Evolutionary conservation across 64 coral and sea anemone species (phyloP).

Genomic region (Trachythela sp.): DNA sequence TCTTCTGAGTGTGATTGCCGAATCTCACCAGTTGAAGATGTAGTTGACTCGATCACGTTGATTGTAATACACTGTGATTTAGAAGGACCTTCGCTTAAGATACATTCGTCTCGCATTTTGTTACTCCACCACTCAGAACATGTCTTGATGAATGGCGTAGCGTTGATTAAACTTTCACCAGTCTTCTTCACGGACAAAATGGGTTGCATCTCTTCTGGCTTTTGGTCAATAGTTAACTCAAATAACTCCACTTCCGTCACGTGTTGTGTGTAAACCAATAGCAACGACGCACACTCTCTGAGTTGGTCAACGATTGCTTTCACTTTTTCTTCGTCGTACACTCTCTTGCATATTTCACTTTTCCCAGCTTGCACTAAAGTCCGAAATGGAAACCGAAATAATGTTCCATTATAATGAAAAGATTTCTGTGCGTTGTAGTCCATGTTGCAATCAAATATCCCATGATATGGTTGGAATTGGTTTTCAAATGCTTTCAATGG

Average conservation of each 20-base stretch:
- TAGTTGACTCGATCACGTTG: too few relatives aligned
- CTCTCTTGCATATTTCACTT: conserved; percentile 74
- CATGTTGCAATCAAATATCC: conserved; percentile 69
- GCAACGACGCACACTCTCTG: conserved; percentile 47
- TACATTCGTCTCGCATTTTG: too few relatives aligned
- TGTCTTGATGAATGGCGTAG: too few relatives aligned
- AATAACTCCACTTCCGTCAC: conserved; percentile 58
- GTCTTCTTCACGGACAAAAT: conserved; percentile 41
- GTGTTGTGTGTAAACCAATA: conserved; percentile 67
- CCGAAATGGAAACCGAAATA: conserved; percentile 84
- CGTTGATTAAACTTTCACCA: too few relatives aligned
- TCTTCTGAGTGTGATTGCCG: too few relatives aligned
- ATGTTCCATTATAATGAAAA: conserved; percentile 80
- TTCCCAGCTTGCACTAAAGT: conserved; percentile 67
- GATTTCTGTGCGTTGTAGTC: background rate
- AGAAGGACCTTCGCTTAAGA: too few relatives aligned
- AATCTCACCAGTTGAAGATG: too few relatives aligned
- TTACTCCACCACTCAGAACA: conserved; percentile 19
- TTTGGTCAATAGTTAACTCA: conserved; percentile 21
- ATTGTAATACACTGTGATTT: too few relatives aligned
- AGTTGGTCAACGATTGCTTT: conserved; percentile 45
- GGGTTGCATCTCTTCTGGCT: conserved; percentile 23
- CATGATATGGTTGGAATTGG: conserved; percentile 81
- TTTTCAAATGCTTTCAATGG: conserved; percentile 60
- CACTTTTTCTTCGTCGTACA: conserved; percentile 55